Conservation (phyloP, 2,888 invertebrate species). For the Amorpha juglandis region DNA sequence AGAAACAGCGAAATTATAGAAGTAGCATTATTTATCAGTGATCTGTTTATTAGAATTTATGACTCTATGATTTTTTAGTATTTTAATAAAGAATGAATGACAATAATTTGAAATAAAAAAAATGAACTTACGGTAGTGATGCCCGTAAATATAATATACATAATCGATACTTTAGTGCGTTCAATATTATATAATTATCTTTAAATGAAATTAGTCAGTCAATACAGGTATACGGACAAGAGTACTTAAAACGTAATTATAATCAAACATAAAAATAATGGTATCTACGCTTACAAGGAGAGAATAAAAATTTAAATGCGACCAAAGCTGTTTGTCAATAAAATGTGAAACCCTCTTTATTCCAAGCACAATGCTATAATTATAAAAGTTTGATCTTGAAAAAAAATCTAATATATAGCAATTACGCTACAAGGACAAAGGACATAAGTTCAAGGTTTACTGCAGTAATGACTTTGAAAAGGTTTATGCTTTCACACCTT, state of each 20-base stretch:
- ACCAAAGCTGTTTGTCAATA: too few relatives aligned
- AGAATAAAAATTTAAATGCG: too few relatives aligned
- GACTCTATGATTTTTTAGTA: background rate
- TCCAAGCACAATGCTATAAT: background rate
- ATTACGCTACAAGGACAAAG: conserved; percentile 1
- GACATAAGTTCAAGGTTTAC: conserved; percentile 10
- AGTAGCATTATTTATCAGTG: background rate
- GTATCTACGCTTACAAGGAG: too few relatives aligned
- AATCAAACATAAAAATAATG: too few relatives aligned
- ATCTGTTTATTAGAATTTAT: background rate
- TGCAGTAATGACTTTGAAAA: conserved; percentile 1
- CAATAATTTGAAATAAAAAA: background rate
- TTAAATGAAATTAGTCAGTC: too few relatives aligned
- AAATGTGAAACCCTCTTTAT: background rate
- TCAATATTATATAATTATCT: background rate
- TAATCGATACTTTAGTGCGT: background rate
- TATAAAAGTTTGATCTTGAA: background rate
- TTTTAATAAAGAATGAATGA: conserved; percentile 14
- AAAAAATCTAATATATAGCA: background rate
- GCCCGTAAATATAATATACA: background rate
- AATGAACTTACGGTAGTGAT: background rate
- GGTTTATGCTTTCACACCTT: background rate
- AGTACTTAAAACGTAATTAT: too few relatives aligned
- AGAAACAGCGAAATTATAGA: background rate
- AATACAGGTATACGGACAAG: too few relatives aligned